A percentile compares a stretch with the other conserved stretches of the same genome.
Conservation (phyloP, 2,797 vertebrate genomes). For the Chiloscyllium punctatum region DNA sequence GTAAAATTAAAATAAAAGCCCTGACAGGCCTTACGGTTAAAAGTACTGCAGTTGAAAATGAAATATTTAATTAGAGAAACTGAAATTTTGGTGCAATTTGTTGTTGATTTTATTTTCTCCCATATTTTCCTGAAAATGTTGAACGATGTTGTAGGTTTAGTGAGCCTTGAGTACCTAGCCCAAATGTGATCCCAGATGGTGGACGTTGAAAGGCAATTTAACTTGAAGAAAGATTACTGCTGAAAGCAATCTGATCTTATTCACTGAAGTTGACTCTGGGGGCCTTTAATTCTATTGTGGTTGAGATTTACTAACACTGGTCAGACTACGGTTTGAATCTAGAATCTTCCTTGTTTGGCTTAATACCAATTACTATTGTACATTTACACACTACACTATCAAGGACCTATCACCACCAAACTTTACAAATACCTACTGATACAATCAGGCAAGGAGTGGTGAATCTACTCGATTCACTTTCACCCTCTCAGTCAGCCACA, state of each 20-base stretch:
- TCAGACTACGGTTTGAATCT: background rate
- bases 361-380: background rate
- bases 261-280: background rate
- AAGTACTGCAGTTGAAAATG: background rate
- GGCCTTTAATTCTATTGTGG: background rate
- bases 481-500: no score
- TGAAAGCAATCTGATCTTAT: background rate
- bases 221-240: background rate
- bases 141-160: background rate
- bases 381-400: background rate
- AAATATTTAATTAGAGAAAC: background rate
- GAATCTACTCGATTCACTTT: no score
- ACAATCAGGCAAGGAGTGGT: background rate
- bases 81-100: background rate
- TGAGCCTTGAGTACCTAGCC: background rate
- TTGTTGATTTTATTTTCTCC: background rate
- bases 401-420: background rate
- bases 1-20: background rate
- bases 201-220: background rate
- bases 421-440: background rate
- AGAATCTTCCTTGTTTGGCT: background rate
- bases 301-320: background rate
- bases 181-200: background rate
- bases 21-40: background rate
- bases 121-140: background rate